A percentile compares a stretch with the other conserved stretches of the same genome.
Conservation (phyloP, 2,797 vertebrate species). For the Chaetodon trifasciatus region DNA sequence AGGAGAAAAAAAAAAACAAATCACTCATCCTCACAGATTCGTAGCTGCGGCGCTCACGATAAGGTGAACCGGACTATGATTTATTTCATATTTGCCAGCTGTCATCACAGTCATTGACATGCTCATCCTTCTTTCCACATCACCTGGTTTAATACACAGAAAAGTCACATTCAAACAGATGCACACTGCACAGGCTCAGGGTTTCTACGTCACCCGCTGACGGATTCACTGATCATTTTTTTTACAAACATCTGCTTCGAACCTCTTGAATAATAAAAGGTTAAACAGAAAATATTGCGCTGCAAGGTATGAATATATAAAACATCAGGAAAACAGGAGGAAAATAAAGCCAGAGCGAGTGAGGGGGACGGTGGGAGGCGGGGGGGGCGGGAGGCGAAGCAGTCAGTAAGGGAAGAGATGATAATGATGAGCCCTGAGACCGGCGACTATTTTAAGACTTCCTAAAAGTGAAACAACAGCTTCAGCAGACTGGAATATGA, state of each 20-base stretch:
- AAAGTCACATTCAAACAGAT: constrained; percentile 30
- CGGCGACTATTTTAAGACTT: constrained; percentile 68
- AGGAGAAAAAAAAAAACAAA: constrained; percentile 5
- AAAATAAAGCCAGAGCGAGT: constrained; percentile 7
- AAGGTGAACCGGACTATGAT: constrained; percentile 47
- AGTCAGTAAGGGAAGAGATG: constrained; percentile 56
- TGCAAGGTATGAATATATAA: constrained; percentile 52
- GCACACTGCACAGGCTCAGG: constrained; percentile 10
- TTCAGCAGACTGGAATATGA: constrained; percentile 50
- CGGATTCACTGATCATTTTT: constrained; percentile 49
- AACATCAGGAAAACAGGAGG: constrained; percentile 29
- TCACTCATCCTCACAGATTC: constrained; percentile 35
- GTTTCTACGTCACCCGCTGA: constrained; percentile 22
- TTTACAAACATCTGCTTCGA: constrained; percentile 63
- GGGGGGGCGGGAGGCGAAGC: constrained; percentile 20
- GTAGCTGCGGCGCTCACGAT: constrained; percentile 43
- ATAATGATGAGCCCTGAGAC: constrained; percentile 72
- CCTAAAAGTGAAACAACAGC: constrained; percentile 63
- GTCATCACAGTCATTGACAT: constrained; percentile 41
- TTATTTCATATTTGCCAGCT: constrained; percentile 54
- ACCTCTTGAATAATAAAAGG: constrained; percentile 55
- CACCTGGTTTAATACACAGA: constrained; percentile 24
- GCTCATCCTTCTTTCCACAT: constrained; percentile 33
- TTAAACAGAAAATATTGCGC: constrained; percentile 39
- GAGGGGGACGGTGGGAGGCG: constrained; percentile 17